phyloP scores from a whole-genome alignment of 2,888 invertebrate genomes.

The Caenorhabditis sp. region DNA sequence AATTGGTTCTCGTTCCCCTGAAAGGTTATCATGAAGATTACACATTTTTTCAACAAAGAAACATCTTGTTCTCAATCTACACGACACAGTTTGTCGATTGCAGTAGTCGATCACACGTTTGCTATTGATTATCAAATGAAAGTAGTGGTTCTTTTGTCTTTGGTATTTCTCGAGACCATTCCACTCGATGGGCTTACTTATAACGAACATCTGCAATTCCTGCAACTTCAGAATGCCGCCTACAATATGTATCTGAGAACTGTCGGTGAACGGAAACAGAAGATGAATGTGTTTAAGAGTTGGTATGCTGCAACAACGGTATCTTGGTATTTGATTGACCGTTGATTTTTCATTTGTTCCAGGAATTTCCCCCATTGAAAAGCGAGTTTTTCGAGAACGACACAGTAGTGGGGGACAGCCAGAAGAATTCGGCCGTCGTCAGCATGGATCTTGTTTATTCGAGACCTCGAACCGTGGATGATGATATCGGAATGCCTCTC shows the following conservation, averaged over 20 bases:
- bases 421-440: slow-evolving; percentile 49
- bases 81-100: slow-evolving; percentile 18
- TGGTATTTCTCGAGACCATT: slow-evolving; percentile 29
- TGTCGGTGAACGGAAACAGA: slow-evolving; percentile 43
- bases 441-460: slow-evolving; percentile 53
- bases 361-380: slow-evolving; percentile 61
- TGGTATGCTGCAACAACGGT: slow-evolving; percentile 60
- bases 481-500: slow-evolving; percentile 70
- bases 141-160: slow-evolving; percentile 10
- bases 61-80: background rate
- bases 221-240: slow-evolving; percentile 54
- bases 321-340: background rate
- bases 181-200: slow-evolving; percentile 47
- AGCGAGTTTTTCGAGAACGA: slow-evolving; percentile 63
- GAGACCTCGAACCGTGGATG: slow-evolving; percentile 66
- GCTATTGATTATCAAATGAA: slow-evolving; percentile 26
- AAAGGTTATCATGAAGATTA: slow-evolving; percentile 30
- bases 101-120: slow-evolving; percentile 18
- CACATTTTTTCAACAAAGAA: background rate
- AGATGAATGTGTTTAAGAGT: slow-evolving; percentile 50
- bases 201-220: slow-evolving; percentile 60
- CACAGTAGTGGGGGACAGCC: slow-evolving; percentile 53
- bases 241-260: slow-evolving; percentile 59
- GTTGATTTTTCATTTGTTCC: slow-evolving; percentile 34
- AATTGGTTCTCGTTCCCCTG: background rate